These are phyloP conservation scores for Drosophila insularis DNA, from an alignment of 1,140 invertebrate genomes.

Conservation along the genomic window DNA sequence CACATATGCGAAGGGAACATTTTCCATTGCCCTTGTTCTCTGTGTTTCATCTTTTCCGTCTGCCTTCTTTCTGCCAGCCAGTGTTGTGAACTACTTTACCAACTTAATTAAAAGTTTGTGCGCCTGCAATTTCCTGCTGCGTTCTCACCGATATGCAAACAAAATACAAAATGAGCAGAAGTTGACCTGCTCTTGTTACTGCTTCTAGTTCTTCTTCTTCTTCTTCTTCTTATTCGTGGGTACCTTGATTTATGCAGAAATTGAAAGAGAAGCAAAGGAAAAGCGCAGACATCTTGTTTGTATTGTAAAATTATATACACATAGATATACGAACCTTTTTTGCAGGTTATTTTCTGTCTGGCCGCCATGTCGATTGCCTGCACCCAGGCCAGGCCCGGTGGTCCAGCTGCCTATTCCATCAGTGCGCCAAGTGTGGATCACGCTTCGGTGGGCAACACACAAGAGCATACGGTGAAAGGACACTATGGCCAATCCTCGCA, in stretches of 20 bases:
- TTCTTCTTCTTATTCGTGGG: background rate
- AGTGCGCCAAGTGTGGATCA: slow-evolving; percentile 82
- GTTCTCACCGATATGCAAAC: slow-evolving; percentile 35
- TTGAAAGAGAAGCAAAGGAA: background rate
- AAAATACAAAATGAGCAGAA: slow-evolving; percentile 39
- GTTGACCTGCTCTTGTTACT: slow-evolving; percentile 26
- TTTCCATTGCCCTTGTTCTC: background rate
- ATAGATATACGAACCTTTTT: slow-evolving; percentile 12
- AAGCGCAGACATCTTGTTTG: too few species aligned
- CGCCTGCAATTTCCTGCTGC: slow-evolving; percentile 63
- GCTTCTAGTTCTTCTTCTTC: too few species aligned
- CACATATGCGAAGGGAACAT: background rate
- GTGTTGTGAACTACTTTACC: slow-evolving; percentile 41
- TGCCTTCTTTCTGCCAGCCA: background rate
- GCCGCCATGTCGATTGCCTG: slow-evolving; percentile 67
- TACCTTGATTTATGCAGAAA: slow-evolving; percentile 6
- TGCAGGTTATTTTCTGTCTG: slow-evolving; percentile 72
- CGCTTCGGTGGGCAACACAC: slow-evolving; percentile 83
- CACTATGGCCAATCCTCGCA: slow-evolving; percentile 83
- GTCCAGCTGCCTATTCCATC: slow-evolving; percentile 84
- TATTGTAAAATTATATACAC: background rate
- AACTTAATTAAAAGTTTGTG: slow-evolving; percentile 77
- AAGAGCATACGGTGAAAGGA: slow-evolving; percentile 85
- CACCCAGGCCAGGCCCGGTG: slow-evolving; percentile 77
- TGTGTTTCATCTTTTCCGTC: background rate